Evolutionary conservation across 2,888 invertebrate genomes (phyloP).

Genomic region (Cheilosia vernalis): DNA sequence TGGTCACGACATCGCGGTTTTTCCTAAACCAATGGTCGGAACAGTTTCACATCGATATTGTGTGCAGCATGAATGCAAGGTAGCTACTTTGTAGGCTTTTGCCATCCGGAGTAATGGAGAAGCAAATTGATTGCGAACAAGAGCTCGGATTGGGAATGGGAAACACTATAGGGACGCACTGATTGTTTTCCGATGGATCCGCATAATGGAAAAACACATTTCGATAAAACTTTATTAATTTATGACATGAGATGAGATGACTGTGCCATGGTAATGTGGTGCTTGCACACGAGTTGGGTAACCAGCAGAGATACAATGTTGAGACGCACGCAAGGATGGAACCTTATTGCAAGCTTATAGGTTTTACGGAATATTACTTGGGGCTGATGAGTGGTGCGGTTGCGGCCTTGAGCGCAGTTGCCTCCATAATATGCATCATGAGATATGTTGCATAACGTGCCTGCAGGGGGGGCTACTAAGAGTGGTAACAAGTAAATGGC

Average conservation of each 20-base stretch:
- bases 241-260: constrained; percentile 36
- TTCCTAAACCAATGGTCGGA: constrained; percentile 25
- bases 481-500: too few relatives aligned
- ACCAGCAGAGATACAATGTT: constrained; percentile 9
- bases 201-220: constrained; percentile 15
- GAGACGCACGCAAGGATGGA: constrained; percentile 12
- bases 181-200: constrained; percentile 33
- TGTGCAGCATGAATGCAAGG: background rate
- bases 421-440: background rate
- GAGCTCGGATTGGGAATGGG: constrained; percentile 18
- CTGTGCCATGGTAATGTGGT: constrained; percentile 1
- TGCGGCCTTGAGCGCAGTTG: background rate
- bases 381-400: constrained; percentile 2
- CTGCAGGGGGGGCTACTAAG: too few relatives aligned
- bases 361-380: constrained; percentile 19
- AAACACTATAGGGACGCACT: constrained; percentile 21
- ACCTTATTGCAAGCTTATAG: constrained; percentile 3
- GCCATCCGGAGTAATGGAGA: constrained; percentile 22
- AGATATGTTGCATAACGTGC: background rate
- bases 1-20: constrained; percentile 74
- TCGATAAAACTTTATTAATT: constrained; percentile 58
- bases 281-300: constrained; percentile 9
- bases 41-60: constrained; percentile 30
- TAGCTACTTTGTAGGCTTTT: constrained; percentile 4
- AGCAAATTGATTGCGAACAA: constrained; percentile 56